Evolutionary conservation across 2,113 vertebrate species (phyloP).

Genomic region (Otus sunia): DNA sequence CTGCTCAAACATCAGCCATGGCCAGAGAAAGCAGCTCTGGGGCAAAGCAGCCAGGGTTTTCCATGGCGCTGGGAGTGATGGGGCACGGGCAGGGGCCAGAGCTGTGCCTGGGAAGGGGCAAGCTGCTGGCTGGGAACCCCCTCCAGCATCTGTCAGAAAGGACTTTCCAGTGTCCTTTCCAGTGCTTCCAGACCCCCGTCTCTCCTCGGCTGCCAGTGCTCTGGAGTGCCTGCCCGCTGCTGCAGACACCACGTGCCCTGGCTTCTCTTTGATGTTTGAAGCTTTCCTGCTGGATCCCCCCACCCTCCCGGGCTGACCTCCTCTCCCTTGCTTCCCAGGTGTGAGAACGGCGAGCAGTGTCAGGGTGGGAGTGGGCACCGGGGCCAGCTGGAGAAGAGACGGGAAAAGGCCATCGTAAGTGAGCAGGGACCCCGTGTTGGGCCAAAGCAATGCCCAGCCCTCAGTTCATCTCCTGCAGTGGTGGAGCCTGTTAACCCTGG

Average conservation of each 20-base stretch:
- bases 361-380: slow-evolving; percentile 64
- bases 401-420: slow-evolving; percentile 87
- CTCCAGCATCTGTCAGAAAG: not conserved
- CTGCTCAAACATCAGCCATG: not conserved
- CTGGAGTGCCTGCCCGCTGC: accelerated
- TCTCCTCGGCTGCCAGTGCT: not conserved
- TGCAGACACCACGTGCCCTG: accelerated
- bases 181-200: not conserved
- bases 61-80: not conserved
- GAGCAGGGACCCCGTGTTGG: not conserved
- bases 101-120: not conserved
- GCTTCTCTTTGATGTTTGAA: not conserved
- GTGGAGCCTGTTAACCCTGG: not conserved
- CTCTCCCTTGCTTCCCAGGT: slow-evolving; percentile 71
- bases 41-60: not conserved
- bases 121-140: not conserved
- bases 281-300: not conserved
- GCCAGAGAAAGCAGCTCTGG: not conserved
- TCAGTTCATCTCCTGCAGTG: not conserved
- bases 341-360: slow-evolving; percentile 77
- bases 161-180: not conserved
- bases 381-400: slow-evolving; percentile 81
- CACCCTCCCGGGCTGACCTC: not conserved
- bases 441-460: not conserved
- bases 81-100: not conserved